Percentiles rank a stretch among this genome's conserved stretches.
Evolutionary conservation across 2,888 invertebrate genomes (phyloP).

Genomic region (Junonia oenone): DNA sequence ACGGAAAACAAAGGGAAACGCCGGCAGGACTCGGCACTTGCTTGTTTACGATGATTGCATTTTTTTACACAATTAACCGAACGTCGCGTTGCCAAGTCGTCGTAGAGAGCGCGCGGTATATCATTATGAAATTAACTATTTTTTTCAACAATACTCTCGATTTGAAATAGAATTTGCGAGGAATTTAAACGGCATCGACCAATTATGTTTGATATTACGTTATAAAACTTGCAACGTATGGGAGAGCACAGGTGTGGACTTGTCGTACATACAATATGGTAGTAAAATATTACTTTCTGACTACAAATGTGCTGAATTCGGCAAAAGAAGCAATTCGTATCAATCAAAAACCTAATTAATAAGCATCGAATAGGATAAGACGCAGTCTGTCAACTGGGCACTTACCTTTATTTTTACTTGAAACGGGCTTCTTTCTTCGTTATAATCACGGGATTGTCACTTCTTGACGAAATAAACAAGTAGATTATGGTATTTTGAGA

Average conservation of each 20-base stretch:
- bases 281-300: constrained; percentile 33
- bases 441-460: constrained; percentile 67
- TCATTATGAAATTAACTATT: constrained; percentile 59
- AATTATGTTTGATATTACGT: constrained; percentile 33
- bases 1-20: constrained; percentile 73
- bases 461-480: constrained; percentile 52
- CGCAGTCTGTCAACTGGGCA: constrained; percentile 73
- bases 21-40: constrained; percentile 61
- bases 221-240: constrained; percentile 42
- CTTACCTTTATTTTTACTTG: constrained; percentile 72
- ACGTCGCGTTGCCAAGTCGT: constrained; percentile 65
- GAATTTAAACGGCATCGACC: constrained; percentile 3
- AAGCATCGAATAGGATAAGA: constrained; percentile 66
- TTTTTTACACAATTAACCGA: constrained; percentile 50
- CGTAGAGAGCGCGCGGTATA: constrained; percentile 54
- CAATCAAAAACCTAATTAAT: constrained; percentile 46
- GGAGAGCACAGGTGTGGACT: constrained; percentile 42
- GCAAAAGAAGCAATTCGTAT: constrained; percentile 47
- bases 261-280: constrained; percentile 43
- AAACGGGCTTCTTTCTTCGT: constrained; percentile 59
- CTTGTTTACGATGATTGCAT: constrained; percentile 48
- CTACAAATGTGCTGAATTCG: constrained; percentile 32
- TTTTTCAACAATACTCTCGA: constrained; percentile 35
- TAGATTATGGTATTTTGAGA: constrained; percentile 73
- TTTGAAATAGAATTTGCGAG: neutral